phyloP scores from a whole-genome alignment of 2,797 vertebrate genomes.

The Myripristis murdjan region DNA sequence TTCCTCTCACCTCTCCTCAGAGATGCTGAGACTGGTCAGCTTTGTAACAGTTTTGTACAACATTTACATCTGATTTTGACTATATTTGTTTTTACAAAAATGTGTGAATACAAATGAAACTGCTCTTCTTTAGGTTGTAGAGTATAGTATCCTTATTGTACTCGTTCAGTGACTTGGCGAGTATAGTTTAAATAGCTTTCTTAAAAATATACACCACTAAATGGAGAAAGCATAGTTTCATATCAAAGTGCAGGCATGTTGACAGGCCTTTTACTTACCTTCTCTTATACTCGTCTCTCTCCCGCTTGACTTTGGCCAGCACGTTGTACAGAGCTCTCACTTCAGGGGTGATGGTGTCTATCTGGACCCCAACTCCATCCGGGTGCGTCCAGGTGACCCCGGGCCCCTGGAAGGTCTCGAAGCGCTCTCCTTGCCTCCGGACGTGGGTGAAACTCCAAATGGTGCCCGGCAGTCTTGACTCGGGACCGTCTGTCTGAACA shows the following conservation, averaged over 20 bases:
- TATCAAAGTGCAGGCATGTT: background rate
- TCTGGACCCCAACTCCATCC: conserved; percentile 91
- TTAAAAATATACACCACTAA: too few relatives aligned
- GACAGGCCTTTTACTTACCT: conserved; percentile 78
- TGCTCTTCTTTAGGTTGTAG: too few relatives aligned
- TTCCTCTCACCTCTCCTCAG: too few relatives aligned
- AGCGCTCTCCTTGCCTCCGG: conserved; percentile 90
- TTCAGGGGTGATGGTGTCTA: conserved; percentile 96
- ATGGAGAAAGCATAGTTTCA: background rate
- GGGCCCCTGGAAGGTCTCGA: conserved; percentile 92
- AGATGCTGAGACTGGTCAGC: too few relatives aligned
- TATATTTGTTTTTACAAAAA: too few relatives aligned
- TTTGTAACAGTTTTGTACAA: too few relatives aligned
- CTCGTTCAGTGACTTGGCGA: too few relatives aligned
- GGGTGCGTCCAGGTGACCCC: conserved; percentile 91
- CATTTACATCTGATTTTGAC: too few relatives aligned
- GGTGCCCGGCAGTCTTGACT: conserved; percentile 91
- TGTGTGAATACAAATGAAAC: too few relatives aligned
- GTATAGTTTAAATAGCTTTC: too few relatives aligned
- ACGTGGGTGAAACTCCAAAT: conserved; percentile 98
- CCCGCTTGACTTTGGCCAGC: conserved; percentile 92
- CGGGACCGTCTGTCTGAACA: conserved; percentile 89
- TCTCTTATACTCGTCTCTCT: conserved; percentile 90
- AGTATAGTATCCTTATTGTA: too few relatives aligned
- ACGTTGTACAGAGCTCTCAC: conserved; percentile 93